phyloP scores from a whole-genome alignment of 2,888 invertebrate genomes.

The Ichneumon xanthorius region DNA sequence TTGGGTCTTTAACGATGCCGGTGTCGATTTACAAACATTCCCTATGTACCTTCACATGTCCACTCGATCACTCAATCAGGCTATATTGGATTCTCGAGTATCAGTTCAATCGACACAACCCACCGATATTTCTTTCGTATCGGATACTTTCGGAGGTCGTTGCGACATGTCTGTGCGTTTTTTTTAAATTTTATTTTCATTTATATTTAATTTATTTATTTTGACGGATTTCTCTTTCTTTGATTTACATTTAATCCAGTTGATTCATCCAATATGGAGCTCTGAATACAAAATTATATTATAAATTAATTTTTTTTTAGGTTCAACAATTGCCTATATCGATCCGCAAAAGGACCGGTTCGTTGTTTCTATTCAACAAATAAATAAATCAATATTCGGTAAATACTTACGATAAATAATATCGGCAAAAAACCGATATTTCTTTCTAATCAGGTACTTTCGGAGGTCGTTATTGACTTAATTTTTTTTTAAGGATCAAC shows the following conservation, averaged over 20 bases:
- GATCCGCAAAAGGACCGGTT: neutral
- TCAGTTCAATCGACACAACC: neutral
- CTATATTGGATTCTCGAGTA: slow-evolving; percentile 81
- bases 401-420: slow-evolving; percentile 67
- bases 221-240: no score
- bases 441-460: no score
- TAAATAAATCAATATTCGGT: neutral
- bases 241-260: no score
- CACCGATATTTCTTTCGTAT: neutral
- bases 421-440: slow-evolving; percentile 60
- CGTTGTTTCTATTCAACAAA: no score
- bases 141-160: neutral
- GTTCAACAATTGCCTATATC: neutral
- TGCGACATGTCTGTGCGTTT: neutral
- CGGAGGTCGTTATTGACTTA: no score
- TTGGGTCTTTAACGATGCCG: slow-evolving; percentile 70
- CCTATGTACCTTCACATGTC: slow-evolving; percentile 3
- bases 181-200: no score
- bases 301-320: neutral
- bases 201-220: no score
- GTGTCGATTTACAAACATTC: slow-evolving; percentile 80
- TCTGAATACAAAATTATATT: no score
- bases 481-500: no score
- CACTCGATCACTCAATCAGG: slow-evolving; percentile 65
- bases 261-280: no score